Evolutionary conservation across 2,888 invertebrate genomes (phyloP), one percentile per base, ranked within the genome.

Genomic region (Oscheius sp.): DNA sequence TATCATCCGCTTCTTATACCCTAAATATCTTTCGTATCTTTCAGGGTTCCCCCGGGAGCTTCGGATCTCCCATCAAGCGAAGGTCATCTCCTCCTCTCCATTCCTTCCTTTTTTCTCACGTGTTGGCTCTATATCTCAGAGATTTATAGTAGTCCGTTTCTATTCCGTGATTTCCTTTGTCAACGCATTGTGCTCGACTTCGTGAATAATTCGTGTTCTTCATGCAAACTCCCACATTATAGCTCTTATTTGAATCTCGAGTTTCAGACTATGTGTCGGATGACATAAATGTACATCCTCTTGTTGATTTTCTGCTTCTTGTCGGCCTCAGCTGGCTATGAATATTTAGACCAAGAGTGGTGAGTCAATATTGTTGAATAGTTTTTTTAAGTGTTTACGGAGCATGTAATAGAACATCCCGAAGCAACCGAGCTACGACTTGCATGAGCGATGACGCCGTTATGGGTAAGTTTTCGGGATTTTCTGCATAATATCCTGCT

Each of bases 151-250:
- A 24, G 12, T 24, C 47, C n/a, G n/a, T n/a, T n/a, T n/a, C 12
- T n/a, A 47, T 47, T 20, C 47, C 24, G 20, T 47, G 20, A 12
- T 22, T 17, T 26, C 22, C 14, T 47, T 47, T 12, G 47, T 47
- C 24, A 22, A 20, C 6, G 20, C 22, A 20, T 22, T 26, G 12
- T 9, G 14, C 8, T 14, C 36, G 24, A 12, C 3, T 5, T 12
- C 22, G 24, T 5, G 47, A 4, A 47, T 17, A 47, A 47, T n/a
- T 17, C 20, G 22, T 22, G 20, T 47, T 20, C 12, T 47, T 24
- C 22, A 5, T n/a, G 22, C 92, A 94, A 9, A 94, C 93, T 87
- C 49, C n/a, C 22, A 17, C 20, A 32, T 54, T 54, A 12, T n/a
- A n/a, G n/a, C n/a, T n/a, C n/a, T n/a, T n/a, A n/a, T n/a, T n/a